Base-by-base conservation (phyloP, 1,140 invertebrate species). In the Nomia melanderi region DNA sequence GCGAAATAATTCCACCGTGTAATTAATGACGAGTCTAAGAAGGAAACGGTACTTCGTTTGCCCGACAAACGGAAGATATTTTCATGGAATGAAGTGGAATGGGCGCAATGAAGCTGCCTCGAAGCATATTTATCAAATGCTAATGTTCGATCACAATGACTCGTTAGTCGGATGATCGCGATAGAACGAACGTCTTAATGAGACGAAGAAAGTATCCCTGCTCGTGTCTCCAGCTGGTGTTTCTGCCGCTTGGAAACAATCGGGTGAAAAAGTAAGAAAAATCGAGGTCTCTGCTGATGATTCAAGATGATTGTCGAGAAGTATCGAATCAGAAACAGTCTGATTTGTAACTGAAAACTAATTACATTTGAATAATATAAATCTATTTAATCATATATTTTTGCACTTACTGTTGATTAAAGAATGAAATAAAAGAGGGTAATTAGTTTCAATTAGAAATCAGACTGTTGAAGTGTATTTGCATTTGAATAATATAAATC, bases 21-120 rank as follows among this genome's bases (percentile, higher is more conserved):
- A 36, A 60, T 60, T 60, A 60, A 60, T 60, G 36, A 60, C 31
- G 20, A 23, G 23, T 33, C 33, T 2, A 6, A 60, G 57, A 60
- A 36, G 31, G 31, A 23, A 39, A 36, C 20, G 8, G 17, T 8
- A n/a, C 17, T 33, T 57, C 25, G 27, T 57, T 56, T 12, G 8
- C 29, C 4, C 2, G 17, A 2, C 29, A 31, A 33, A 20, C 3
- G 12, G 11, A 17, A 33, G 9, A 59, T 11, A 33, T n/a, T n/a
- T n/a, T n/a, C 4, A 33, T 2, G 7, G 8, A 50, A 50, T 1
- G n/a, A 50, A 50, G 20, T n/a, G 5, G 1, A 14, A 14, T 12
- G 20, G 20, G 31, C 25, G 33, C 20, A 60, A 60, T 60, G 20
- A 60, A 36, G 31, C n/a, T 0, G 23, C 2, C 33, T 36, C 2